These are phyloP conservation scores for Junco hyemalis DNA, from an alignment of 2,113 vertebrate species.

Conservation along the genomic window DNA sequence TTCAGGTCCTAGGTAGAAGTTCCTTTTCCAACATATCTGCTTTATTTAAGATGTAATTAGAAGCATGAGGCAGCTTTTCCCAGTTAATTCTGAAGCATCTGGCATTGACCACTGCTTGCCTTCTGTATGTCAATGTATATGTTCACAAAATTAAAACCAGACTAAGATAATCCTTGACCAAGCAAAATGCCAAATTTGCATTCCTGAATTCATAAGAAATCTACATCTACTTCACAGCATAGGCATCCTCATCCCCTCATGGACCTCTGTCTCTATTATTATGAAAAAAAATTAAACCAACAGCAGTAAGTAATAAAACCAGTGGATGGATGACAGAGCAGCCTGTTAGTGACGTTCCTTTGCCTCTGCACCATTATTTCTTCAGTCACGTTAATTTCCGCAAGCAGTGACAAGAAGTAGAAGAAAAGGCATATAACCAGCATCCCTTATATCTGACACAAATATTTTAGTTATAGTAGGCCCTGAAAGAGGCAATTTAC, in stretches of 20 bases:
- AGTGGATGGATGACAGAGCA: not conserved
- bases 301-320: not conserved
- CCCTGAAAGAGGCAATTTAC: not conserved
- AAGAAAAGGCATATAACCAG: not conserved
- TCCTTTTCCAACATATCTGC: not conserved
- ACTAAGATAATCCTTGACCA: not conserved
- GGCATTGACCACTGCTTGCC: not conserved
- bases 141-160: not conserved
- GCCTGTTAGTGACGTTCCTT: not conserved
- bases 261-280: not conserved
- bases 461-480: not conserved
- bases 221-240: not conserved
- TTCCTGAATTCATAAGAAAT: not conserved
- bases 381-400: not conserved
- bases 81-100: constrained; percentile 5
- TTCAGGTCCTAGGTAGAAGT: not conserved
- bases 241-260: not conserved
- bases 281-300: not conserved
- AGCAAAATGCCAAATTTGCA: not conserved
- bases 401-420: not conserved
- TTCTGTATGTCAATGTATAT: not conserved
- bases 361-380: not conserved
- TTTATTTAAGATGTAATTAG: not conserved
- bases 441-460: not conserved
- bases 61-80: not conserved